Conservation (phyloP, 2,888 invertebrate genomes). For the Lasius platythorax region DNA sequence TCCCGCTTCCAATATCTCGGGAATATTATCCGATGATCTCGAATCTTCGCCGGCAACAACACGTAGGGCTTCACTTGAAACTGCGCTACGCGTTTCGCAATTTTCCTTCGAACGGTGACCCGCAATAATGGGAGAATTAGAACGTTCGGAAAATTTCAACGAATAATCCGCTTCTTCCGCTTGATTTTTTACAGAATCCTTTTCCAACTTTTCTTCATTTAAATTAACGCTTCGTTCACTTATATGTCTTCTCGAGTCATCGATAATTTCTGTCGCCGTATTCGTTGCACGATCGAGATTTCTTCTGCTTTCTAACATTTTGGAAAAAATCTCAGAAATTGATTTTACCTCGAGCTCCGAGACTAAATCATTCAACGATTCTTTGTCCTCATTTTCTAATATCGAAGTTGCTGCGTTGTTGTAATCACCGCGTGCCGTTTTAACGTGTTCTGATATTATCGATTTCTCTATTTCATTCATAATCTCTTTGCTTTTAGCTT, state of each 20-base stretch:
- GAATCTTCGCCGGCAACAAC: neutral
- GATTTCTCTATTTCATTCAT: conserved; percentile 82
- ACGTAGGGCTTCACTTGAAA: neutral
- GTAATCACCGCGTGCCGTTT: conserved; percentile 63
- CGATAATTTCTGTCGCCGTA: conserved; percentile 27
- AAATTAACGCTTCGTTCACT: conserved; percentile 1
- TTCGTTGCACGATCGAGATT: conserved; percentile 40
- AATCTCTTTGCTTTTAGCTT: conserved; percentile 81
- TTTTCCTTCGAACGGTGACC: conserved; percentile 36
- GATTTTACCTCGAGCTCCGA: conserved; percentile 76
- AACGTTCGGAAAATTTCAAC: neutral
- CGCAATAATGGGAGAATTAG: conserved; percentile 32
- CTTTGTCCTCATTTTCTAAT: conserved; percentile 68
- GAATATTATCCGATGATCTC: conserved; percentile 3
- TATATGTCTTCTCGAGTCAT: conserved; percentile 12
- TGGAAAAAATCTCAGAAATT: conserved; percentile 77
- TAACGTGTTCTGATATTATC: conserved; percentile 79
- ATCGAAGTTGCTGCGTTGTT: conserved; percentile 47
- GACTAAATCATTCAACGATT: conserved; percentile 72
- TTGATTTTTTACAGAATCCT: neutral
- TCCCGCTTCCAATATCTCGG: neutral
- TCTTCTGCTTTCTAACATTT: conserved; percentile 62
- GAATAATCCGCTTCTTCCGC: neutral
- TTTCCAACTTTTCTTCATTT: conserved; percentile 4
- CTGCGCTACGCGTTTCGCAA: neutral